Conservation (phyloP, 2,888 invertebrate species). For the Zeuzera pyrina region DNA sequence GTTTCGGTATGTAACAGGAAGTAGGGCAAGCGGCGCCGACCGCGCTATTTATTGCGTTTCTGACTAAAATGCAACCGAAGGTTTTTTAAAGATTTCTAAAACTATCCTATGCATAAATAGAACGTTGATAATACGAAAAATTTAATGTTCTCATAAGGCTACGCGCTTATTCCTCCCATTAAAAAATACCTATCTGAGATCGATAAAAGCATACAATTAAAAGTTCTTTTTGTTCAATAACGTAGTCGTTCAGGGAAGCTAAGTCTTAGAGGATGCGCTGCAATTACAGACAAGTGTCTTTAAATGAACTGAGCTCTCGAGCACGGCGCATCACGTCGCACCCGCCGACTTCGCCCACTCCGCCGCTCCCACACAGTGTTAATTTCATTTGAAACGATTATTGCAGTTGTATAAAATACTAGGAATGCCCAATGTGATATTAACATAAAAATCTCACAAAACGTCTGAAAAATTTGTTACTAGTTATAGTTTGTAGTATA, state of each 20-base stretch:
- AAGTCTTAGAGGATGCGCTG: slow-evolving; percentile 60
- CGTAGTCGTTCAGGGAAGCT: slow-evolving; percentile 44
- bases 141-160: not conserved
- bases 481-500: too few relatives aligned
- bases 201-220: slow-evolving; percentile 37
- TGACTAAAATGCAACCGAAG: slow-evolving; percentile 51
- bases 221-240: slow-evolving; percentile 62
- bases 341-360: slow-evolving; percentile 52
- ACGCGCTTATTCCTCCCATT: slow-evolving; percentile 2
- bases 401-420: too few relatives aligned
- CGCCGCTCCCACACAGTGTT: slow-evolving; percentile 48
- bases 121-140: too few relatives aligned
- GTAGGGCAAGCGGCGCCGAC: slow-evolving; percentile 67
- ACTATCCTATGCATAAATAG: slow-evolving; percentile 16
- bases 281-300: slow-evolving; percentile 72
- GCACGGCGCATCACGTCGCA: slow-evolving; percentile 66
- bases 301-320: slow-evolving; percentile 71
- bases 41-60: slow-evolving; percentile 67
- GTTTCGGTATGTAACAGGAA: slow-evolving; percentile 69
- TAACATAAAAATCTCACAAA: too few relatives aligned
- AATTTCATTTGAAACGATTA: slow-evolving; percentile 50
- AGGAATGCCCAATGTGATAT: too few relatives aligned
- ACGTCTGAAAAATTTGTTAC: too few relatives aligned
- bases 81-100: slow-evolving; percentile 34
- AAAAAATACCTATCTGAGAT: slow-evolving; percentile 3